Conservation (phyloP, 2,113 vertebrate species). For the Lontra canadensis region DNA sequence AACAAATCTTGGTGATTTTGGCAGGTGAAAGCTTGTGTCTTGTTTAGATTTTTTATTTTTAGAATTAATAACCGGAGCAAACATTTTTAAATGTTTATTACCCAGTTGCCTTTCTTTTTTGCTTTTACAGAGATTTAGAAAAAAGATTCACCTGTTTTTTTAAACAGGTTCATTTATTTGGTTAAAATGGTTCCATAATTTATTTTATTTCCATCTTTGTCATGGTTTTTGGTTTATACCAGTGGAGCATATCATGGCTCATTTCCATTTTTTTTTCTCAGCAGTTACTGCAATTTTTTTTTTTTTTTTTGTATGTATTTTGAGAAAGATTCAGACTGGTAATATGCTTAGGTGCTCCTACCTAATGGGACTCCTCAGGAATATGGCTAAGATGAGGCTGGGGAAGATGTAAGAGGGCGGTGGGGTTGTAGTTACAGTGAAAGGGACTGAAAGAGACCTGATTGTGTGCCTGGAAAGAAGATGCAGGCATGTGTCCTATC, state of each 20-base stretch:
- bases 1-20: not conserved
- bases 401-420: not conserved
- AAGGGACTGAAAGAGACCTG: not conserved
- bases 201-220: not conserved
- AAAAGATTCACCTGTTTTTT: not conserved
- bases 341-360: not conserved
- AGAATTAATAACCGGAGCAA: not conserved
- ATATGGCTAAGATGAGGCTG: not conserved
- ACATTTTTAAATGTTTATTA: slow-evolving; percentile 36
- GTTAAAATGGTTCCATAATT: not conserved
- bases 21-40: not conserved
- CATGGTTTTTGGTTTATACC: not conserved
- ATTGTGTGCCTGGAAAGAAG: not conserved
- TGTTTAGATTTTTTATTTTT: slow-evolving; percentile 24
- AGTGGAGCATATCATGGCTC: not conserved
- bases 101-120: not conserved
- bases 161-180: not conserved
- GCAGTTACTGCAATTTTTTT: not conserved
- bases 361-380: not conserved
- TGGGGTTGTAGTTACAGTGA: not conserved
- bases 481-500: not conserved
- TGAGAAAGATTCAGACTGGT: not conserved
- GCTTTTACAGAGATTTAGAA: not conserved
- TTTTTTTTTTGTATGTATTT: not conserved
- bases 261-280: not conserved